Evolutionary conservation across 2,113 vertebrate species (phyloP).

Genomic region (Chaetodon auriga): DNA sequence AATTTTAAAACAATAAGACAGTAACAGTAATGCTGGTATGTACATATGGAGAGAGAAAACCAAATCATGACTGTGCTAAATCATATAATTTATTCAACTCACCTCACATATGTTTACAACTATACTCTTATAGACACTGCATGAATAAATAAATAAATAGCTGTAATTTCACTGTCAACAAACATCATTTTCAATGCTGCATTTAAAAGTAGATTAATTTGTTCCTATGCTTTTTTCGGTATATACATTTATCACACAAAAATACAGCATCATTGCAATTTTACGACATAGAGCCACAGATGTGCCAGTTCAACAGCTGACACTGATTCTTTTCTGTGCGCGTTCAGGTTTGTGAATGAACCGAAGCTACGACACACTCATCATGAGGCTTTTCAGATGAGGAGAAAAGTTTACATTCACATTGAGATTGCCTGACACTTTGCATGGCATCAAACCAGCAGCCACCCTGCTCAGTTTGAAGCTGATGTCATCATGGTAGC

Average conservation of each 20-base stretch:
- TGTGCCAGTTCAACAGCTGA: conserved; percentile 81
- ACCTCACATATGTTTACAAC: conserved; percentile 69
- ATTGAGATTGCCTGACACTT: conserved; percentile 56
- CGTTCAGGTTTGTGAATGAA: conserved; percentile 48
- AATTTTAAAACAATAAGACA: neutral
- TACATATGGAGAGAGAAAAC: conserved; percentile 14
- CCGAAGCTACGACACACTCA: conserved; percentile 45
- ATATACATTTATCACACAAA: conserved; percentile 89
- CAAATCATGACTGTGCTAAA: conserved; percentile 68
- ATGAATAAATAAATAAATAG: conserved; percentile 77
- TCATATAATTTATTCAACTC: conserved; percentile 79
- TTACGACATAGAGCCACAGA: conserved; percentile 84
- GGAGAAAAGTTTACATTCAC: conserved; percentile 72
- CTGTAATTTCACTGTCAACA: conserved; percentile 73
- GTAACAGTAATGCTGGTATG: neutral
- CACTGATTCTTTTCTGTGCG: conserved; percentile 44
- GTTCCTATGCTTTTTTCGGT: conserved; percentile 43
- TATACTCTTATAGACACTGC: conserved; percentile 78
- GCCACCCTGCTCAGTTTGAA: conserved; percentile 1
- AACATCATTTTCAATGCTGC: conserved; percentile 82
- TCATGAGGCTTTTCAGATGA: conserved; percentile 43
- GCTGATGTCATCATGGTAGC: conserved; percentile 1
- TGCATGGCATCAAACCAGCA: conserved; percentile 70
- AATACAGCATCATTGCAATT: conserved; percentile 86
- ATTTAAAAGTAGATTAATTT: conserved; percentile 84